A percentile compares a stretch with the other conserved stretches of the same genome.
Evolutionary conservation across 2,888 invertebrate species (phyloP).

Genomic region (Colostygia pectinataria): DNA sequence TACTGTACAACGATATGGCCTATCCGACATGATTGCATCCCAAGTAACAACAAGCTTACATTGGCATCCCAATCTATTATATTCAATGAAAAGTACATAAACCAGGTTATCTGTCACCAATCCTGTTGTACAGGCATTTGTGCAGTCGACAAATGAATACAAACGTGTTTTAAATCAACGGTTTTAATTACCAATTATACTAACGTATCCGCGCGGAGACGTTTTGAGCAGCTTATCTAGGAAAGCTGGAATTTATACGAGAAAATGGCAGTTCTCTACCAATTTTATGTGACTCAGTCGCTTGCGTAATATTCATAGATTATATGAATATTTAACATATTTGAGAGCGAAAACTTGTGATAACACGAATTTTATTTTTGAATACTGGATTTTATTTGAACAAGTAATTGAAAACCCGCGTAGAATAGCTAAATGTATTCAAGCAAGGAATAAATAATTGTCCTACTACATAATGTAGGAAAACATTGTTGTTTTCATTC

Average conservation of each 20-base stretch:
- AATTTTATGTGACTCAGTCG: neutral
- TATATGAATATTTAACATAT: too few species aligned
- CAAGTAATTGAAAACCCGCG: too few species aligned
- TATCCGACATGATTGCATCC: neutral
- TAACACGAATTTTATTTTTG: too few species aligned
- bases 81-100: conserved; percentile 11
- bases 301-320: too few species aligned
- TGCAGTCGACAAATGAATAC: conserved; percentile 16
- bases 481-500: too few species aligned
- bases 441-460: too few species aligned
- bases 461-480: too few species aligned
- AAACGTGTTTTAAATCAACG: conserved; percentile 31
- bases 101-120: neutral
- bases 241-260: neutral
- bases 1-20: too few species aligned
- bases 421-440: too few species aligned
- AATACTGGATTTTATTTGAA: too few species aligned
- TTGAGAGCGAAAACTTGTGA: too few species aligned
- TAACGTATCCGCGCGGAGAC: conserved; percentile 21
- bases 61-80: conserved; percentile 8
- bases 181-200: conserved; percentile 34
- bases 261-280: neutral
- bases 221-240: neutral
- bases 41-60: conserved; percentile 1
- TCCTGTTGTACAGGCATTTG: neutral